Base-by-base conservation (phyloP, 2,888 invertebrate species). In the Molanna angustata region DNA sequence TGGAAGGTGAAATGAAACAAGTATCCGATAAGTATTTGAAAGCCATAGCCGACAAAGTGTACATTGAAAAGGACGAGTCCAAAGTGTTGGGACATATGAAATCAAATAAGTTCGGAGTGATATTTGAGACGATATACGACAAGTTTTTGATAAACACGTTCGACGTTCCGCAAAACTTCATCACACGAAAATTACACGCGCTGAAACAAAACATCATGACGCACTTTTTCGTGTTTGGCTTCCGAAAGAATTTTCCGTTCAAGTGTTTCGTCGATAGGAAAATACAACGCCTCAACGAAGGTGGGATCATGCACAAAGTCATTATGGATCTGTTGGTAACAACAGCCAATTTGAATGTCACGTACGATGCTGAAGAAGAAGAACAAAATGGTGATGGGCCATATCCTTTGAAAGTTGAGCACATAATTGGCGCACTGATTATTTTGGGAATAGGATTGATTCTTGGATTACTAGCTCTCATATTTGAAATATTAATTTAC, bases 241-340 rank as follows among this genome's bases (percentile, higher is more conserved):
- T 37, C 21, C 21, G 47, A 16, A 47, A 42, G 11, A 52, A 52
- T 17, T 48, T 48, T 2, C 52, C 48, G 1, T 52, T 48, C 43
- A 31, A 37, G 20, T 52, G 52, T 43, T 52, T 48, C 33, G 39
- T 52, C 4, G 40, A 48, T 21, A 27, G 31, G 17, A 52, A 48
- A 14, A 52, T 52, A 19, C 3, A 20, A 41, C 19, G 21, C 13
- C 9, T 41, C 4, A 20, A 4, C 14, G 41, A 41, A 41, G 41
- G 20, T 19, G 41, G 41, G 3, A 41, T 41, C n/a, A n/a, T 41
- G 9, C 17, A 41, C 18, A 41, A n/a, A 21, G 4, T 11, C 7
- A 2, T 52, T n/a, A 44, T 27, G 11, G 27, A 16, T 2, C 33
- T 32, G 18, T 19, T 49, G 4, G 20, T 21, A 4, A 33, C 22